Evolutionary conservation across 2,113 vertebrate genomes (phyloP).

Genomic region (Motacilla tschutschensis): DNA sequence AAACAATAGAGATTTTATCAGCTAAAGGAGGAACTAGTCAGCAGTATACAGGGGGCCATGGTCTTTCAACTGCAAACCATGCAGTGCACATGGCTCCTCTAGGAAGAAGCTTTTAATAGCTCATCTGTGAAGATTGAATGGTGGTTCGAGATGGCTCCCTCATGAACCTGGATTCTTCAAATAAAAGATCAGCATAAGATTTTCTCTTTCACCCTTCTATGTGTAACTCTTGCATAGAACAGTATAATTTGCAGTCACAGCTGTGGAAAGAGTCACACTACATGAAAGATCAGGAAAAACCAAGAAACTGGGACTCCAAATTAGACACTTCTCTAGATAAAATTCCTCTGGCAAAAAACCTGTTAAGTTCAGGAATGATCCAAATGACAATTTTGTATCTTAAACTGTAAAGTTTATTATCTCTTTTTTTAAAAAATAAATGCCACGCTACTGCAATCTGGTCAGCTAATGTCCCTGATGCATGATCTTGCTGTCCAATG

Average conservation of each 20-base stretch:
- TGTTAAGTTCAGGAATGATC: background rate
- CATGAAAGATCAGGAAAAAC: background rate
- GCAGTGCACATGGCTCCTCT: background rate
- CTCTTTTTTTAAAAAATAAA: background rate
- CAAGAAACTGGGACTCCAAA: background rate
- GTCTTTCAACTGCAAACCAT: background rate
- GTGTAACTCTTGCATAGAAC: background rate
- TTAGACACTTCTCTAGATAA: background rate
- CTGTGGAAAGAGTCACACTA: background rate
- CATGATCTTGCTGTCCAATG: fast-evolving
- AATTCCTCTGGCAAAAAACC: background rate
- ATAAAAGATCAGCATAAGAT: background rate
- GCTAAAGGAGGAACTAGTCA: background rate
- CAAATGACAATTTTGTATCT: background rate
- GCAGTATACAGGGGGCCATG: background rate
- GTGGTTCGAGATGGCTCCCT: background rate
- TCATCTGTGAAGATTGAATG: background rate
- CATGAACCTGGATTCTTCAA: background rate
- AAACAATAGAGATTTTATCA: background rate
- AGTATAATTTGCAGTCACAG: background rate
- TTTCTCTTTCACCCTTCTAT: background rate
- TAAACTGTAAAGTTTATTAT: background rate
- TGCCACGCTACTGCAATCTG: background rate
- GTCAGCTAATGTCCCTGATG: background rate
- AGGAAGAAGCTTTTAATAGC: background rate